Base-by-base conservation (phyloP, 2,797 vertebrate genomes). In the Rhabdomys pumilio region DNA sequence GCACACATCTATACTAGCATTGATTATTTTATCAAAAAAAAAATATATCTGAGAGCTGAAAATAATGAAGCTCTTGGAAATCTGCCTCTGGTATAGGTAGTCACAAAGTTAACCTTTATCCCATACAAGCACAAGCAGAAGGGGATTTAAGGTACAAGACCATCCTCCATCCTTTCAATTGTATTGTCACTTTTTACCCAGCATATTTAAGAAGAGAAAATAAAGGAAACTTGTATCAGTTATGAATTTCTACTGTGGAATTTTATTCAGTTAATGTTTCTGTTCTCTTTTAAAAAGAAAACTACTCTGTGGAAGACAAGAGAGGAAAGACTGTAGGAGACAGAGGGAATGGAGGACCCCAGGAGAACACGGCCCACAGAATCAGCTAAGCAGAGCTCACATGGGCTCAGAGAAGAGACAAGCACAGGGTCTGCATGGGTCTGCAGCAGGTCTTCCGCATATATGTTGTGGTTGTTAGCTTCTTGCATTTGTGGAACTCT, bases 191-290 rank as follows among this genome's bases (percentile, higher is more conserved):
- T 82, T 92, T 92, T 85, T 38, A 75, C 10, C 41, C 85, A 22
- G 17, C 20, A 6, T 67, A 17, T 26, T 80, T 89, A 7, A 73
- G 57, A 86, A 83, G 29, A 85, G 29, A 92, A 80, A 97, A 89
- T 87, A 34, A 97, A 89, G 22, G 41, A 97, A 55, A 55, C 41
- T 57, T 61, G 4, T 59, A 26, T 86, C n/a, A 29, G 34, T 57
- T 93, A 69, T 1, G 76, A 91, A 65, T 80, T 77, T 89, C 91
- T 86, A 94, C 61, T 96, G 24, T 84, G 73, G 89, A 90, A 77
- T 47, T 95, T 92, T 96, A 95, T 95, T 96, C 93, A 41, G 47
- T 88, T 94, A 96, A 57, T 80, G 29, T 57, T 96, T 95, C 80
- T 90, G 31, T 76, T 96, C 65, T 31, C 90, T 94, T 96, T 83